Base-by-base conservation (phyloP, 1,140 invertebrate species). In the Nautilus pompilius region DNA sequence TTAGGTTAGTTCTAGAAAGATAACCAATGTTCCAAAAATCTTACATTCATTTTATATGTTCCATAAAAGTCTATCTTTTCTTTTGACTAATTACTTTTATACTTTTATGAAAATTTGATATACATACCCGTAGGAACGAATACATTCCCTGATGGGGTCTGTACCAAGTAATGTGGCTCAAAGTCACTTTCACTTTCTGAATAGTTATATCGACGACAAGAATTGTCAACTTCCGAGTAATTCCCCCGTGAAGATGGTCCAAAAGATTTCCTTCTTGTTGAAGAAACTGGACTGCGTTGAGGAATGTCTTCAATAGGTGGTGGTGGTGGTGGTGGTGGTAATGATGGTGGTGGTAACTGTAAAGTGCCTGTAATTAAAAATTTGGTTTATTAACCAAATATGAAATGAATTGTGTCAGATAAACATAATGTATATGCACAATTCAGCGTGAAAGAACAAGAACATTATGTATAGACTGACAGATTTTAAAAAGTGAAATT, bases 131-230 rank as follows among this genome's bases (percentile, higher is more conserved):
- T 89, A 83, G 92, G 92, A 88, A 94, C 92, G 86, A 93, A 95
- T 80, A 94, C 92, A 86, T 92, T 93, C 77, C 92, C 93, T 66
- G 91, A 93, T 69, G 91, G 89, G 60, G 91, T 93, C 80, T 92
- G 88, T 72, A 94, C 91, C 73, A 95, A 87, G 84, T 92, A 95
- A 78, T 92, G 92, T 69, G 92, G 91, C 83, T 95, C 93, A 82
- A 94, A 92, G 81, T 95, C 92, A 78, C 86, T 86, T 64, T 87
- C 82, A 82, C 91, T 90, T 74, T 90, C 88, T 26, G 65, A 65
- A 58, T 67, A 71, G 48, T 67, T 61, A 29, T 63, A 66, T 29
- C 64, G 58, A 17, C 67, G 66, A 20, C 63, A 33, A 46, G 59
- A 59, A 41, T 58, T 69, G 48, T 79, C 77, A 20, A 68, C 68